Evolutionary conservation across 2,797 vertebrate species (phyloP).

Genomic region (Orientallactaga sibirica): DNA sequence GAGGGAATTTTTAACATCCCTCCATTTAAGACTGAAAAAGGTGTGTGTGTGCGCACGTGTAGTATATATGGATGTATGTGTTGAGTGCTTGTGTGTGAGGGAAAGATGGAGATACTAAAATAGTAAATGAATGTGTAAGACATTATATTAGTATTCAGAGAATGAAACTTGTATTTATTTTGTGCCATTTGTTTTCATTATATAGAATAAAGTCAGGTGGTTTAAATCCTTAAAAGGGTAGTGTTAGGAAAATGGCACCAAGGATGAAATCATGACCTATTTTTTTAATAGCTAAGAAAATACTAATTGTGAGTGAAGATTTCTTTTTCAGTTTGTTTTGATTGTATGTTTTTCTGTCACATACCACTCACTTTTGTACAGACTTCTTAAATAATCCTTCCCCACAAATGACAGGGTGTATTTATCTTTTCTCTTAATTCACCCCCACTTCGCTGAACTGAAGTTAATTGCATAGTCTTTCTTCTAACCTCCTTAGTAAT

Average conservation of each 20-base stretch:
- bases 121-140: slow-evolving; percentile 71
- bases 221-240: slow-evolving; percentile 79
- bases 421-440: slow-evolving; percentile 75
- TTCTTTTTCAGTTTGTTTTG: slow-evolving; percentile 80
- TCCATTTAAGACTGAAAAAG: slow-evolving; percentile 82
- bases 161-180: slow-evolving; percentile 84
- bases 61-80: neutral
- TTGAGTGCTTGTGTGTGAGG: slow-evolving; percentile 56
- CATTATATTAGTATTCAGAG: slow-evolving; percentile 75
- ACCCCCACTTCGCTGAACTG: slow-evolving; percentile 56
- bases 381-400: slow-evolving; percentile 72
- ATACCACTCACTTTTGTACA: slow-evolving; percentile 67
- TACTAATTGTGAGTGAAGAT: slow-evolving; percentile 86
- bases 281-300: slow-evolving; percentile 87
- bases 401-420: slow-evolving; percentile 79
- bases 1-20: slow-evolving; percentile 81
- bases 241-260: slow-evolving; percentile 84
- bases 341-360: slow-evolving; percentile 62
- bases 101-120: slow-evolving; percentile 73
- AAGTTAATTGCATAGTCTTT: slow-evolving; percentile 69
- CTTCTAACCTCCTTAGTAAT: slow-evolving; percentile 61
- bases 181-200: slow-evolving; percentile 87
- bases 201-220: slow-evolving; percentile 83
- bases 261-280: slow-evolving; percentile 84
- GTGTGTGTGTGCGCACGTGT: slow-evolving; percentile 53